Evolutionary conservation across 2,888 invertebrate genomes (phyloP), one percentile per base, ranked within the genome.

Genomic region (Drosophila mercatorum): DNA sequence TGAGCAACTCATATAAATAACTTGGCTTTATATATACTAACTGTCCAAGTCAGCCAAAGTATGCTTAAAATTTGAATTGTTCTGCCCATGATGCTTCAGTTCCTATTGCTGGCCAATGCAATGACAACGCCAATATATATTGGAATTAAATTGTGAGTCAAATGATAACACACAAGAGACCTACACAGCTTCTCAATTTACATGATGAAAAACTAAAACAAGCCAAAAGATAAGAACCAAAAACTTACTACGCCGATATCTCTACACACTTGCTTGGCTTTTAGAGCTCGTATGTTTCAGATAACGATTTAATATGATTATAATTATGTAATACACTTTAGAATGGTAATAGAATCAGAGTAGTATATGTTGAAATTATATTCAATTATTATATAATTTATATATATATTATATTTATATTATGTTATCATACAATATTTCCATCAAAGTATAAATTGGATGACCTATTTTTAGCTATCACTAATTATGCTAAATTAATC

Each of bases 171-270:
- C 36, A 73, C 38, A 36, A 53, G n/a, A 60, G 43, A 6, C 44
- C 10, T 46, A 80, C 82, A 82, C 56, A 67, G 55, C 53, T 71
- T 77, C 52, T 47, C 68, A 68, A 80, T 80, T 80, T 57, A 31
- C 14, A n/a, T 75, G 51, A 80, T 78, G 72, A 66, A 31, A 53
- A 64, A 34, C 44, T 8, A 17, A 10, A n/a, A 34, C 46, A 36
- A 22, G 12, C 17, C 36, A 12, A 34, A 11, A 46, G 53, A 60
- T 59, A 59, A 44, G 28, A 58, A 14, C 2, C 34, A 3, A 14
- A 14, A 6, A 22, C 28, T 12, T 3, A 1, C 5, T 5, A 22
- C 12, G 10, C 3, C 47, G 41, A 41, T 4, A 28, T 3, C 5
- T 5, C 7, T n/a, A 0, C n/a, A 53, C 53, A 10, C 53, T 53